Evolutionary conservation across 2,113 vertebrate genomes (phyloP).

Genomic region (Gopherus flavomarginatus): DNA sequence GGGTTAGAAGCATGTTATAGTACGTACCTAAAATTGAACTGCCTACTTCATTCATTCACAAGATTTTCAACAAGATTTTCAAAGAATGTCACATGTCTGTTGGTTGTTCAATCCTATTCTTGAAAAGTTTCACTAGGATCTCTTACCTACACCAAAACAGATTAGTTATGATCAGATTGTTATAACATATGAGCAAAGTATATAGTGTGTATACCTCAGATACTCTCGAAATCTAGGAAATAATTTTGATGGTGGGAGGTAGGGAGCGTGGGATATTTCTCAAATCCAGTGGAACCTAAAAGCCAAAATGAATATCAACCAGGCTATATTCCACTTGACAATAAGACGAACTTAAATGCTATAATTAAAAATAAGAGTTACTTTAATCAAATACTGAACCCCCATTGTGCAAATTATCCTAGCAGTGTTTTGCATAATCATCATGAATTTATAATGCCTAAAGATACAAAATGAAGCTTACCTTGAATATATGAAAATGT

Average conservation of each 20-base stretch:
- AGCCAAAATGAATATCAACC: conserved; percentile 35
- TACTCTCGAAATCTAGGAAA: conserved; percentile 33
- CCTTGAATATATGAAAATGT: conserved; percentile 34
- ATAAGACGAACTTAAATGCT: conserved; percentile 78
- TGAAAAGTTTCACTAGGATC: not conserved
- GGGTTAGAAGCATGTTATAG: conserved; percentile 47
- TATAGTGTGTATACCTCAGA: not conserved
- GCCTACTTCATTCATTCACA: conserved; percentile 12
- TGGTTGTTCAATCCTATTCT: not conserved
- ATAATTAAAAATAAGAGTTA: conserved; percentile 81
- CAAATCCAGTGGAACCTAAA: conserved; percentile 24
- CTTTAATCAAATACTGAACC: conserved; percentile 80
- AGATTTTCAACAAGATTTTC: conserved; percentile 28
- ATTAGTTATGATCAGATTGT: not conserved
- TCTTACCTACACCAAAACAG: not conserved
- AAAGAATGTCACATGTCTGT: not conserved
- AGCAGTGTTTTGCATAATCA: conserved; percentile 70
- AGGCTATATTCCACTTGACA: conserved; percentile 68
- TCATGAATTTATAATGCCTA: conserved; percentile 75
- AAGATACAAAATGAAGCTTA: conserved; percentile 59
- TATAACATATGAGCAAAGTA: not conserved
- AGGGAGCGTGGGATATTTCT: not conserved
- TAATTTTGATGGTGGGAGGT: not conserved
- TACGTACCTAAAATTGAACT: conserved; percentile 10
- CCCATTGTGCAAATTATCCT: conserved; percentile 73